A percentile compares a stretch with the other conserved stretches of the same genome.
These are phyloP conservation scores for Thymelicus lineola DNA, from an alignment of 2,888 invertebrate genomes.

Conservation along the genomic window DNA sequence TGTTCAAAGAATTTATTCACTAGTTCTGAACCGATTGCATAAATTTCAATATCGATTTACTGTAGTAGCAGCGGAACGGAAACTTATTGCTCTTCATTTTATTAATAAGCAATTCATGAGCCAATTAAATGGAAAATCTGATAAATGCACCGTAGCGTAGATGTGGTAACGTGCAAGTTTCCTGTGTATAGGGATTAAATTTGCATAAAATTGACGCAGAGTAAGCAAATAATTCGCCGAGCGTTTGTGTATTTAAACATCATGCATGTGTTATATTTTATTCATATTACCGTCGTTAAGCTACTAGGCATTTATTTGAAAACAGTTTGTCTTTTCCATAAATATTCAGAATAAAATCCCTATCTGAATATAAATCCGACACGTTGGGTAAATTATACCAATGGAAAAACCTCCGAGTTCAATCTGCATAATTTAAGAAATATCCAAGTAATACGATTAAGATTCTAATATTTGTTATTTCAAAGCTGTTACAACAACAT, in stretches of 20 bases:
- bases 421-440: no score
- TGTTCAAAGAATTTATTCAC: slow-evolving; percentile 3
- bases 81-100: slow-evolving; percentile 55
- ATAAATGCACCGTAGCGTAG: slow-evolving; percentile 25
- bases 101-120: slow-evolving; percentile 61
- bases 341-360: no score
- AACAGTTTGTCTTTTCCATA: no score
- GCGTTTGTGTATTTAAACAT: neutral
- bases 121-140: slow-evolving; percentile 26
- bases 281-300: no score
- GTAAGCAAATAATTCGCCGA: slow-evolving; percentile 8
- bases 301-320: no score
- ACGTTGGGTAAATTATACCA: no score
- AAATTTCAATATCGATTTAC: slow-evolving; percentile 64
- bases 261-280: slow-evolving; percentile 8
- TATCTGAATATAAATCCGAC: no score
- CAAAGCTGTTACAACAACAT: no score
- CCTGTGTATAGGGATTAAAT: slow-evolving; percentile 23
- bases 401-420: no score
- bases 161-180: slow-evolving; percentile 25
- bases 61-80: slow-evolving; percentile 43
- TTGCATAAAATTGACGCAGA: slow-evolving; percentile 27
- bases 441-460: no score
- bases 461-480: no score
- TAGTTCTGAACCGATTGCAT: slow-evolving; percentile 64